These are phyloP conservation scores for Psettodes erumei DNA, from an alignment of 2,113 vertebrate species.

Conservation along the genomic window DNA sequence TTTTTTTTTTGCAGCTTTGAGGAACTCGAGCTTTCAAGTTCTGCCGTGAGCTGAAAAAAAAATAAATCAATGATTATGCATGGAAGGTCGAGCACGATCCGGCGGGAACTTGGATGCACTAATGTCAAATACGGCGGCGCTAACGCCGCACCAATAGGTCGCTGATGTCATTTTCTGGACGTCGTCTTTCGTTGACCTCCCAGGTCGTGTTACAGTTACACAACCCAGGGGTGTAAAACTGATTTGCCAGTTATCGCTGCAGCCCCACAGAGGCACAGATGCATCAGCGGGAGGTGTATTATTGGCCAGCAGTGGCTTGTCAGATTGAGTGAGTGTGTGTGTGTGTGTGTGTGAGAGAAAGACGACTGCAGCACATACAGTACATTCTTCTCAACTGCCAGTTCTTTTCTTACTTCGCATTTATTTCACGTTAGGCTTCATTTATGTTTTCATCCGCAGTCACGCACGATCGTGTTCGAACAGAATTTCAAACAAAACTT, in stretches of 20 bases:
- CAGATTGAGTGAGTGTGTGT: no score
- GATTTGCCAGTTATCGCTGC: neutral
- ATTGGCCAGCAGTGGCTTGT: neutral
- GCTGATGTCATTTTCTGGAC: neutral
- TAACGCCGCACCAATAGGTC: neutral
- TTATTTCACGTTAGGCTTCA: neutral
- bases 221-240: neutral
- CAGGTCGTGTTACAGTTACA: neutral
- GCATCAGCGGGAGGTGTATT: neutral
- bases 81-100: neutral
- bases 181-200: neutral
- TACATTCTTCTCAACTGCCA: neutral
- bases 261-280: neutral
- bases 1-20: constrained; percentile 16
- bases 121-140: neutral
- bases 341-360: no score
- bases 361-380: neutral
- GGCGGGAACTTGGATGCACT: neutral
- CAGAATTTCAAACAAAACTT: neutral
- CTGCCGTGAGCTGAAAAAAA: neutral
- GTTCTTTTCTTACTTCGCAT: neutral
- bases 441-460: neutral
- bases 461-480: no score
- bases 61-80: neutral
- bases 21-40: constrained; percentile 7